Conservation (phyloP, 2,888 invertebrate species). For the Perizoma flavofasciatum region DNA sequence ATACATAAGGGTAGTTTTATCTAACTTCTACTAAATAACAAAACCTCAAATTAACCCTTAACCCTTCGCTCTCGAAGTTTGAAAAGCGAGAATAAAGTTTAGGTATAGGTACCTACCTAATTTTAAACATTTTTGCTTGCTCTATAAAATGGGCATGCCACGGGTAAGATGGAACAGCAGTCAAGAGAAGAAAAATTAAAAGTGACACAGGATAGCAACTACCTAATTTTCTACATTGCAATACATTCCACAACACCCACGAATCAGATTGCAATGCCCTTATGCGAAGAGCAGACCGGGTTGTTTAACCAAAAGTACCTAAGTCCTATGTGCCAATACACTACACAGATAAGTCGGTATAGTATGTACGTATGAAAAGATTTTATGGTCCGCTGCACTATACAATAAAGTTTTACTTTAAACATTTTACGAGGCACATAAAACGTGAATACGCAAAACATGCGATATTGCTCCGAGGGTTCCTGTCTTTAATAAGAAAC, state of each 20-base stretch:
- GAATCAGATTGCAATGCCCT: background rate
- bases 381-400: constrained; percentile 55
- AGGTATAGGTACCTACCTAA: background rate
- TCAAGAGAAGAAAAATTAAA: no score
- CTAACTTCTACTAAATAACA: constrained; percentile 26
- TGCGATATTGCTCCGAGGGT: constrained; percentile 45
- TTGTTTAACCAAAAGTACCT: constrained; percentile 10
- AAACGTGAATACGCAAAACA: constrained; percentile 65
- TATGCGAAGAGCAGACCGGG: background rate
- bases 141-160: background rate
- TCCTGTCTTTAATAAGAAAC: constrained; percentile 22
- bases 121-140: no score
- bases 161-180: background rate
- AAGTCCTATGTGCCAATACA: constrained; percentile 24
- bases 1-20: constrained; percentile 34
- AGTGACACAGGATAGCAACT: no score
- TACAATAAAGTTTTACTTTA: constrained; percentile 68
- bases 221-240: no score
- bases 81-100: constrained; percentile 14
- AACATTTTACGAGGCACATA: constrained; percentile 70
- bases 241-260: no score
- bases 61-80: constrained; percentile 8
- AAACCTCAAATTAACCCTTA: constrained; percentile 23
- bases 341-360: constrained; percentile 25
- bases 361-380: constrained; percentile 36